Evolutionary conservation across 2,113 vertebrate genomes (phyloP).

Genomic region (Myiozetetes cayanensis): DNA sequence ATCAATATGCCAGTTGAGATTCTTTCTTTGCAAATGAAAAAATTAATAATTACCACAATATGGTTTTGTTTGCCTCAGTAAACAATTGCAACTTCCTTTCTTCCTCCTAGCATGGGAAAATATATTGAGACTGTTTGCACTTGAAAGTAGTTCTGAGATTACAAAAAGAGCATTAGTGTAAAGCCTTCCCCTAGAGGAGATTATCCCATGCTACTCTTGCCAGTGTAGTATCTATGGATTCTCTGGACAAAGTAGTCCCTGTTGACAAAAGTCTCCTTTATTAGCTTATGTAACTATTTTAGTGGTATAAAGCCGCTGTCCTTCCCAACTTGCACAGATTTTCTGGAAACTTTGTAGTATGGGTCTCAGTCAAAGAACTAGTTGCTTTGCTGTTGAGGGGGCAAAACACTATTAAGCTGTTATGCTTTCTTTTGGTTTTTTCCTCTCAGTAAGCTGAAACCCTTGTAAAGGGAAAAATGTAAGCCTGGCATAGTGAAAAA

Average conservation of each 20-base stretch:
- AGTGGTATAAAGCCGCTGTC: neutral
- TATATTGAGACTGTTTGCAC: neutral
- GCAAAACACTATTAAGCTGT: neutral
- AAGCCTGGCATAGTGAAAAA: neutral
- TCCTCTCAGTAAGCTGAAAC: neutral
- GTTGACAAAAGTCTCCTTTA: neutral
- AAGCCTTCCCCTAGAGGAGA: neutral
- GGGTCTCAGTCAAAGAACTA: neutral
- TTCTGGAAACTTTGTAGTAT: neutral
- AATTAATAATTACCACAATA: neutral
- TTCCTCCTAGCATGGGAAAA: neutral
- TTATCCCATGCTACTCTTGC: neutral
- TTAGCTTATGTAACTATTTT: neutral
- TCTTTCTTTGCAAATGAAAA: neutral
- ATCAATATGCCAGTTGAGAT: neutral
- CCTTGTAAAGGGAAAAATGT: neutral
- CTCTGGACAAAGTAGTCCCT: neutral
- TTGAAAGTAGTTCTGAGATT: neutral
- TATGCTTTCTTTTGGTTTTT: neutral
- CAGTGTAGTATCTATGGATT: neutral
- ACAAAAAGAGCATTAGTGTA: neutral
- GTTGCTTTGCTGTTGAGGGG: neutral
- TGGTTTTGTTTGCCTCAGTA: neutral
- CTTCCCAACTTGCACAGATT: neutral
- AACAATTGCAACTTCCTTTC: neutral